Conservation (phyloP, 2,797 vertebrate genomes). For the Liasis olivaceus region DNA sequence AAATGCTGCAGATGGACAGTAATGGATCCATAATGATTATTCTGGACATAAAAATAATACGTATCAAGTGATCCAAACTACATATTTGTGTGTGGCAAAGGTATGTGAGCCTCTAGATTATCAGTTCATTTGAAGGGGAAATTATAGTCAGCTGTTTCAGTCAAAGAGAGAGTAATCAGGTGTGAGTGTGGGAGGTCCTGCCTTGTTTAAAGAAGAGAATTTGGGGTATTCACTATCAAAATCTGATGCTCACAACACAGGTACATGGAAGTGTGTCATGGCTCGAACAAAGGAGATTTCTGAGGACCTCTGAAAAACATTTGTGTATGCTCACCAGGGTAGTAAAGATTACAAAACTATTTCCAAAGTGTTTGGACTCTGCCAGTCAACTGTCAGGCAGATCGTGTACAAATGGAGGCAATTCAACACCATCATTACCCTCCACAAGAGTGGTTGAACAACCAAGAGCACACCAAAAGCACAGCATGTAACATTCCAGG, state of each 20-base stretch:
- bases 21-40: conserved; percentile 69
- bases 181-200: not conserved
- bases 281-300: not conserved
- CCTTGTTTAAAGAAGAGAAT: not conserved
- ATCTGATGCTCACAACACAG: not conserved
- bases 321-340: not conserved
- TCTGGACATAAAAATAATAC: conserved; percentile 9
- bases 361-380: not conserved
- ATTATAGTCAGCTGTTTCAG: not conserved
- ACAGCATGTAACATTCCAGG: not conserved
- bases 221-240: not conserved
- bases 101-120: not conserved
- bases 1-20: conserved; percentile 56
- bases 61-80: not conserved
- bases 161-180: not conserved
- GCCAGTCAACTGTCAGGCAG: not conserved
- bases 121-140: not conserved
- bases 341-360: not conserved
- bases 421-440: not conserved
- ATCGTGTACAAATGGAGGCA: not conserved
- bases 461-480: too few relatives aligned
- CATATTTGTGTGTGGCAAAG: not conserved
- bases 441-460: not conserved
- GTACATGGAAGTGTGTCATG: not conserved
- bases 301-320: not conserved